Base-by-base conservation (phyloP, 92 coral and sea anemone genomes). In the Zoanthus gigantus region DNA sequence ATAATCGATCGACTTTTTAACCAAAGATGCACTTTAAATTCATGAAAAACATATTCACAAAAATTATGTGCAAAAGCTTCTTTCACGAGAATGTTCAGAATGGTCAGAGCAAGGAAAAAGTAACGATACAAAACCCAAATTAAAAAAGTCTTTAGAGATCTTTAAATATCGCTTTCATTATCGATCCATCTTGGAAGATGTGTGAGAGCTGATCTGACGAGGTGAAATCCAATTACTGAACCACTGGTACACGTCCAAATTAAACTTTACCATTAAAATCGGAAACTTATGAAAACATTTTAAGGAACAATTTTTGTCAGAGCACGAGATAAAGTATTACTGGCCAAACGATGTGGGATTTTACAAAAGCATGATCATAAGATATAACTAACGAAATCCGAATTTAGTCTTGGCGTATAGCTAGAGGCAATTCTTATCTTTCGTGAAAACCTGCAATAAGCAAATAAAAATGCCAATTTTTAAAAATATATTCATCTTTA, bases 191-290 rank as follows among this genome's bases (percentile, higher is more conserved):
- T 8, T 9, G 58, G 44, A 57, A 11, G 65, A 32, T 37, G 42
- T 37, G 42, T 4, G 42, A 37, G 42, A 37, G 42, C 42, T 37
- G 42, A n/a, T 50, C 18, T 60, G 52, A 16, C 29, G 9, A 44
- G 61, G 37, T 66, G 76, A 65, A 73, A 74, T 71, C n/a, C 85
- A 60, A 81, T 66, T 65, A 80, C 45, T 5, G 82, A 77, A 69
- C 67, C 82, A 77, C 67, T 46, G 31, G 82, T 29, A 32, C 8
- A 52, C 48, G 23, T 50, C 50, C 6, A 7, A 44, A 47, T 74
- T 54, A 44, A 54, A 37, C 65, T 47, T 50, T 50, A 56, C 50
- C 52, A 46, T 80, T 69, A 63, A 63, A 80, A 63, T 48, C 45
- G 54, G 60, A 53, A 53, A 45, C 10, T 16, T 42, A 10, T 9